Percentiles rank a stretch among this genome's conserved stretches.
Conservation (phyloP, 2,888 invertebrate species). For the Argyresthia goedartella region DNA sequence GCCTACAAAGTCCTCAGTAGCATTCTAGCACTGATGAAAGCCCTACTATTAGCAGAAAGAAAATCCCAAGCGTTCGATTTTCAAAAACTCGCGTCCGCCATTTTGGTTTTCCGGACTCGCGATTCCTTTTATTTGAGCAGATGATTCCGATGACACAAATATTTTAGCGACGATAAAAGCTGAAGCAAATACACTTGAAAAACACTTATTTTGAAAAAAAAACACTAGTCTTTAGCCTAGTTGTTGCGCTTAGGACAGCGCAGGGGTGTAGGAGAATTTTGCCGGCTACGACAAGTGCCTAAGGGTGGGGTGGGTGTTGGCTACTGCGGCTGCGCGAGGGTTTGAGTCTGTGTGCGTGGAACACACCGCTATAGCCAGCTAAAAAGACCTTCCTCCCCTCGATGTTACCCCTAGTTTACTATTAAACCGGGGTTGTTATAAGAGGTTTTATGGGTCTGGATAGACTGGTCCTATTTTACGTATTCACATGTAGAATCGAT, state of each 20-base stretch:
- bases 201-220: slow-evolving; percentile 25
- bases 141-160: not conserved
- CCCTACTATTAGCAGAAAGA: not conserved
- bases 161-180: slow-evolving; percentile 36
- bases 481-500: slow-evolving; percentile 62
- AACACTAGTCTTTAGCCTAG: slow-evolving; percentile 28
- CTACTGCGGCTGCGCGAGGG: slow-evolving; percentile 50
- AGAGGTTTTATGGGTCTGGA: slow-evolving; percentile 27
- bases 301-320: slow-evolving; percentile 49
- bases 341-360: slow-evolving; percentile 36
- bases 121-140: slow-evolving; percentile 19
- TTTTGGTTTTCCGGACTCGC: slow-evolving; percentile 29
- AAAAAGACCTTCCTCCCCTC: slow-evolving; percentile 31
- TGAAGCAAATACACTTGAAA: slow-evolving; percentile 18
- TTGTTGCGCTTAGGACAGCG: slow-evolving; percentile 57
- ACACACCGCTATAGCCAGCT: slow-evolving; percentile 18
- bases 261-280: slow-evolving; percentile 59
- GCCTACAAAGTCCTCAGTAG: slow-evolving; percentile 31
- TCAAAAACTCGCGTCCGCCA: slow-evolving; percentile 39
- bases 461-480: slow-evolving; percentile 27
- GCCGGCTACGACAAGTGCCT: slow-evolving; percentile 52
- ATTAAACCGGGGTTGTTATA: slow-evolving; percentile 21
- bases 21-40: slow-evolving; percentile 23
- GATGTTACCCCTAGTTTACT: slow-evolving; percentile 1
- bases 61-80: not conserved